Evolutionary conservation across 37 sponge, comb jelly and placozoan species (phyloP), one percentile per base, ranked within the genome.

Genomic region (Chondrilla cf. caribensis): DNA sequence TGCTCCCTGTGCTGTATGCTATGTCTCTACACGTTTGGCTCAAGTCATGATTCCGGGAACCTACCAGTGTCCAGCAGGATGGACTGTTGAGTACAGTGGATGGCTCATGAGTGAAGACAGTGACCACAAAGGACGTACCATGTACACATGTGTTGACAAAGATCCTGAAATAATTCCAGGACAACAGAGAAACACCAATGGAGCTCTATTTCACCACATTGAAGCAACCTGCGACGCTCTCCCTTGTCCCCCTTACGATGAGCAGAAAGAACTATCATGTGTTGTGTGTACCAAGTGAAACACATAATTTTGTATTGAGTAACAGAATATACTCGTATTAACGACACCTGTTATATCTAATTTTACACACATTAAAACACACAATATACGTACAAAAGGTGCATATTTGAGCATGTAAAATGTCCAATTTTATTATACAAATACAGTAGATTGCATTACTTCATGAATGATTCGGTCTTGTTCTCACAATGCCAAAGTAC

Each of bases 1-100:
- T 79, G 88, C 83, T 25, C 87, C 87, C 3, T 88, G 88, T 88
- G 88, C 84, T 67, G 84, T 88, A 36, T 88, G 88, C 58, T 79
- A 68, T 79, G 84, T 59, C 38, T 28, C 76, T 15, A 79, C 54
- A 19, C 51, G 84, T 25, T 62, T 28, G 28, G 79, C 75, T 37
- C 57, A 54, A 14, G 3, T 79, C 8, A 83, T 83, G 80, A 79
- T 88, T 37, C 88, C 88, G 43, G 88, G 84, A 60, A 79, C 29
- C 38, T 31, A 26, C 26, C 0, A 35, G 19, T 88, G 88, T 44
- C 88, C 84, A 24, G 5, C 70, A 44, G 36, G 6, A 14, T 88
- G 84, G 88, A 88, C 88, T 32, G 15, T 9, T 32, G 88, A 88
- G 79, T 88, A 88, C 80, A 43, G 22, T 83, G 88, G 88, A 59